Evolutionary conservation across 1,140 invertebrate species (phyloP).

Genomic region (Macrotrachela quadricornifera): DNA sequence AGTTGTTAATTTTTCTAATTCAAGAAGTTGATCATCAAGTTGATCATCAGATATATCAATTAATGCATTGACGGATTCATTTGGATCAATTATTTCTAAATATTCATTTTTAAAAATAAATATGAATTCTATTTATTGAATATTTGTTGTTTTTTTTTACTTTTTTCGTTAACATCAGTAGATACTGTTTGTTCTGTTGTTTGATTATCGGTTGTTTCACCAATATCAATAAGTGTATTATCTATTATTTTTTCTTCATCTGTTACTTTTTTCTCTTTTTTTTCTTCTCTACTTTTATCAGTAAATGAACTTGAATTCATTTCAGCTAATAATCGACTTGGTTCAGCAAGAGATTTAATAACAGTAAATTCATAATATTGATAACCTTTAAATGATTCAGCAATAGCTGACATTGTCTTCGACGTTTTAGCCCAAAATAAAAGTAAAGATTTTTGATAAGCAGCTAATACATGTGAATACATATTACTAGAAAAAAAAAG

Average conservation of each 20-base stretch:
- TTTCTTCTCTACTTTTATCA: neutral
- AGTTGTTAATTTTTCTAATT: no score
- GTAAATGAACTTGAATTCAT: no score
- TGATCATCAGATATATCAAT: no score
- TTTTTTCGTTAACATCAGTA: no score
- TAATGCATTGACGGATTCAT: no score
- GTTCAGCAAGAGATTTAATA: conserved; percentile 36
- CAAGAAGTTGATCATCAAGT: no score
- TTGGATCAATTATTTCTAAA: no score
- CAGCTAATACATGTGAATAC: conserved; percentile 82
- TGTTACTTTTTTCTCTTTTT: neutral
- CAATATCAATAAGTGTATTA: neutral
- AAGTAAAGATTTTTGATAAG: conserved; percentile 64
- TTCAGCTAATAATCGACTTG: neutral
- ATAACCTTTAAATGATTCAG: conserved; percentile 55
- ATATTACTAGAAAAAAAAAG: no score
- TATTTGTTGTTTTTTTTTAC: no score
- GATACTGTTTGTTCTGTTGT: neutral
- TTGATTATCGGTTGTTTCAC: neutral
- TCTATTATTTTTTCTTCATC: neutral
- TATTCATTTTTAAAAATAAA: no score
- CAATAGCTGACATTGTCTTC: conserved; percentile 49
- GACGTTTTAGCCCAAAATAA: conserved; percentile 55
- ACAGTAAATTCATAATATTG: conserved; percentile 81
- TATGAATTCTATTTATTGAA: no score